Base-by-base conservation (phyloP, 2,797 vertebrate species). In the Echiichthys vipera region DNA sequence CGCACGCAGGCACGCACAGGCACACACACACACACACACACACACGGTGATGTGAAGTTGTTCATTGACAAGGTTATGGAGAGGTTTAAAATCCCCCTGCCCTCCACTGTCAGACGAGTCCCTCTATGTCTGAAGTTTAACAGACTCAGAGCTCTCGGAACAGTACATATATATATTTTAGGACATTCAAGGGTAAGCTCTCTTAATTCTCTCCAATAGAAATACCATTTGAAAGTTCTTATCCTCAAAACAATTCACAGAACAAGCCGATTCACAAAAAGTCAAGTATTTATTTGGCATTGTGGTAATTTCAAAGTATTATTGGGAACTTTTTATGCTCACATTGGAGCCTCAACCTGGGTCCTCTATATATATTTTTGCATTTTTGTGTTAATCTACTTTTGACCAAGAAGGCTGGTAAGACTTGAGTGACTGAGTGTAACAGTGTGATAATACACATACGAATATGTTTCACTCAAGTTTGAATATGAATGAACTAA, bases 1-100 rank as follows among this genome's bases (percentile, higher is more conserved):
- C 65, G 1, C n/a, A 30, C 65, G 57, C 71, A 72, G 30, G 50
- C 74, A 43, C 59, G 43, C 63, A 49, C 34, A 50, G 7, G 3
- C 25, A 25, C 42, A 37, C 27, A 39, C 43, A 46, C 20, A 8
- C 42, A 57, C 29, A 29, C 25, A 42, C 40, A 53, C 43, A 30
- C 22, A 61, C 4, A 47, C 20, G 49, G 25, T 43, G 49, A 79
- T 58, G 54, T 74, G 72, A 83, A 66, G 7, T 67, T 70, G 46
- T 65, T 80, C 80, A 80, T 74, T 88, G 87, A 83, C 88, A 84
- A 83, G 81, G 84, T 91, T 89, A 89, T 83, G 76, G 74, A 92
- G 76, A 88, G 81, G 77, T 90, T 85, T 89, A 73, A 71, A 71
- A 78, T 85, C 85, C 78, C 75, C 37, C 84, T 84, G 80, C 75